These are phyloP conservation scores for Julus scanicus DNA, from an alignment of 2,888 invertebrate species.

Conservation along the genomic window DNA sequence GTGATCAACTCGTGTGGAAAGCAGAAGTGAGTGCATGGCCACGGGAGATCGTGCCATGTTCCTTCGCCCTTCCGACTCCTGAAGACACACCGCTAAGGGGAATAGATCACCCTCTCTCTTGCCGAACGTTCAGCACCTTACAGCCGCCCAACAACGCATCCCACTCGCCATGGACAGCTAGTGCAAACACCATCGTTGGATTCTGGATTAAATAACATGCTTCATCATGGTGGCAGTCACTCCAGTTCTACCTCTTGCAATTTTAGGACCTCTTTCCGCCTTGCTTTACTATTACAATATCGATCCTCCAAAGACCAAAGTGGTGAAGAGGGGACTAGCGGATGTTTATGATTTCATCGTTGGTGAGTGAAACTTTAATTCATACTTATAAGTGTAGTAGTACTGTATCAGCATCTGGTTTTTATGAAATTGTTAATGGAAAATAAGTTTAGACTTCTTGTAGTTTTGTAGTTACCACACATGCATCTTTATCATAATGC, in stretches of 20 bases:
- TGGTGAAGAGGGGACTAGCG: conserved; percentile 56
- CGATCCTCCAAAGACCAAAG: conserved; percentile 57
- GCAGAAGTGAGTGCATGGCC: conserved; percentile 32
- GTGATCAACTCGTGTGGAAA: neutral
- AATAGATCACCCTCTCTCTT: neutral
- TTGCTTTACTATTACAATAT: conserved; percentile 56
- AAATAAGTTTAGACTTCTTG: too few relatives aligned
- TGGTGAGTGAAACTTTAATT: conserved; percentile 58
- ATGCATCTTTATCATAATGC: too few relatives aligned
- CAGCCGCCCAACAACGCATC: neutral
- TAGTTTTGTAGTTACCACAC: too few relatives aligned
- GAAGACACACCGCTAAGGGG: neutral
- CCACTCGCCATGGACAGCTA: neutral
- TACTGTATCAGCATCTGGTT: too few relatives aligned
- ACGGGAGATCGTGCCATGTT: neutral
- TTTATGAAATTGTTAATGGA: too few relatives aligned
- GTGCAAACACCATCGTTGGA: neutral
- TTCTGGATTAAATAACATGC: conserved; percentile 47
- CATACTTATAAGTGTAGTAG: too few relatives aligned
- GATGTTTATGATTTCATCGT: conserved; percentile 75
- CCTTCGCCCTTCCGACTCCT: neutral
- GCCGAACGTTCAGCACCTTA: neutral
- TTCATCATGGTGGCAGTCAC: conserved; percentile 54
- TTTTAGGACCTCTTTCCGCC: conserved; percentile 54
- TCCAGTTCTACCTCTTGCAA: conserved; percentile 55